Evolutionary conservation across 2,113 vertebrate genomes (phyloP).

Genomic region (Clinocottus analis): DNA sequence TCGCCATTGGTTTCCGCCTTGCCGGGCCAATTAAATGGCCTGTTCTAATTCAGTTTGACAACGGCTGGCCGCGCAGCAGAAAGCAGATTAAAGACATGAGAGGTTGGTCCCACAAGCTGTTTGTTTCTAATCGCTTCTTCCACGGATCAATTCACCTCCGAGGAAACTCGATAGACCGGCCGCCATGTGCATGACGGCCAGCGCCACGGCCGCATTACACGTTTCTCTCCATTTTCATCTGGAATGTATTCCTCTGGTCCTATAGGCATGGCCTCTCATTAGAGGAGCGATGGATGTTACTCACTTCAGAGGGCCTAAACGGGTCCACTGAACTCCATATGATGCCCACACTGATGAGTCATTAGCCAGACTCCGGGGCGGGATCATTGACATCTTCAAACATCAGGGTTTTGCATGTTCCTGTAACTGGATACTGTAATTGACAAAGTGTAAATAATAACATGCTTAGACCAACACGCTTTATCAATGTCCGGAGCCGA

Average conservation of each 20-base stretch:
- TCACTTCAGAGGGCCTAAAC: conserved; percentile 1
- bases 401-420: background rate
- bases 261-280: conserved; percentile 40
- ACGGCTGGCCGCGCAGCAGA: background rate
- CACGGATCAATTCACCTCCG: conserved; percentile 68
- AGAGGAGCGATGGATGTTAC: conserved; percentile 49
- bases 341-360: background rate
- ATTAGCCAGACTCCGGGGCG: background rate
- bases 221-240: conserved; percentile 41
- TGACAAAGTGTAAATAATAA: background rate
- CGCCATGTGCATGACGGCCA: conserved; percentile 72
- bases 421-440: background rate
- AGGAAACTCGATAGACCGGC: conserved; percentile 64
- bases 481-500: background rate
- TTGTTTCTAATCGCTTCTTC: conserved; percentile 69
- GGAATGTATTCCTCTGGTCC: conserved; percentile 20
- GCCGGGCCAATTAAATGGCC: conserved; percentile 41
- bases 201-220: conserved; percentile 64
- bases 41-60: conserved; percentile 55
- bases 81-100: conserved; percentile 65
- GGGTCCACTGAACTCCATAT: background rate
- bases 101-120: conserved; percentile 54
- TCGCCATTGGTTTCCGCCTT: conserved; percentile 36
- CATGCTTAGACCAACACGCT: background rate
- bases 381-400: background rate